Evolutionary conservation across 2,113 vertebrate genomes (phyloP), one percentile per base, ranked within the genome.

Genomic region (Peucedramus taeniatus): DNA sequence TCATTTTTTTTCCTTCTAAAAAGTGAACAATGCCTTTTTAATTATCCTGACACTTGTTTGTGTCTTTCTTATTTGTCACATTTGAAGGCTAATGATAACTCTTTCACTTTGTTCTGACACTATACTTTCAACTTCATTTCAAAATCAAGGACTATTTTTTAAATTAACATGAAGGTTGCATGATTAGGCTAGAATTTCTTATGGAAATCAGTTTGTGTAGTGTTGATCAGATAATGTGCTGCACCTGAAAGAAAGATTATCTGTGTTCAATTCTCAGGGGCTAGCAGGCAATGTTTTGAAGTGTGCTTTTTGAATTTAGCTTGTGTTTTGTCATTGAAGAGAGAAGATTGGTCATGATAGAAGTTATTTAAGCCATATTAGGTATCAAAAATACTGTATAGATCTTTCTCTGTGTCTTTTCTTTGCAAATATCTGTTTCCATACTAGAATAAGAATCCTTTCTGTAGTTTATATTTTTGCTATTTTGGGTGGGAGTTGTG

Each of bases 21-120:
- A 97, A 96, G 83, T 98, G 97, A 98, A 96, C 96, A 97, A 95
- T 97, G 87, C 97, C 97, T 95, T 98, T 98, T 98, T 98, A 98
- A 98, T 98, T 98, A 98, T 97, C 90, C 80, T 97, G 96, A 95
- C 95, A 96, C 96, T 98, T 98, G 97, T 97, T 97, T 97, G 80
- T 96, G 96, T 98, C 97, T 97, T 96, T 97, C 94, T 98, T 98
- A 95, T 98, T 98, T 98, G 97, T 98, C 97, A 97, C 69, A 94
- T 97, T 94, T 97, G 97, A 97, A 97, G 94, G 94, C 88, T 97
- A 97, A 97, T 98, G 97, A 95, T 97, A 96, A 94, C 93, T 98
- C 94, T 97, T 91, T 97, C 90, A 96, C 93, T 96, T 90, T 97
- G 93, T 97, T 97, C 92, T 97, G 96, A 96, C 95, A 97, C 71